Evolutionary conservation across 2,888 invertebrate genomes (phyloP).

Genomic region (Blastobasis adustella): DNA sequence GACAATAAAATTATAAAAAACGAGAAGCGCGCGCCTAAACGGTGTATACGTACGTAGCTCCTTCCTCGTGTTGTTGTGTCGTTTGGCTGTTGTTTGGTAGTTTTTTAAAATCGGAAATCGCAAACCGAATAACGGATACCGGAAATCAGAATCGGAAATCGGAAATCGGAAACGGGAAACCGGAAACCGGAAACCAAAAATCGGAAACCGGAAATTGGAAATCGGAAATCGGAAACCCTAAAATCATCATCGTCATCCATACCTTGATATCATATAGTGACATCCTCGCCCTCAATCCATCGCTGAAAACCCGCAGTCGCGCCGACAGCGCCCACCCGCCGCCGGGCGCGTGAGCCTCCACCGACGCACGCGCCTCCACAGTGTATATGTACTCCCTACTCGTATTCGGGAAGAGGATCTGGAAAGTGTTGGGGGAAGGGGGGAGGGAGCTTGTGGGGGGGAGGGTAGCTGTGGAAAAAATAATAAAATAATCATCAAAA

Average conservation of each 20-base stretch:
- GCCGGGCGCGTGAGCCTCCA: conserved; percentile 38
- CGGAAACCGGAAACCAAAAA: too few relatives aligned
- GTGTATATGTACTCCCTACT: conserved; percentile 42
- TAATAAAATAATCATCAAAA: too few relatives aligned
- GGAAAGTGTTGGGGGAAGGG: conserved; percentile 20
- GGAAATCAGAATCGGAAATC: too few relatives aligned
- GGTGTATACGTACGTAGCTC: too few relatives aligned
- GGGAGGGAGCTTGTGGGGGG: neutral
- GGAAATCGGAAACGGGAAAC: too few relatives aligned
- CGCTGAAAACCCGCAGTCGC: conserved; percentile 34
- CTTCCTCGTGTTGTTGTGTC: too few relatives aligned
- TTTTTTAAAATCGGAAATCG: too few relatives aligned
- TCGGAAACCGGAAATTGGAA: too few relatives aligned
- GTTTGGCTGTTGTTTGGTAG: too few relatives aligned
- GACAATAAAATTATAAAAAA: too few relatives aligned
- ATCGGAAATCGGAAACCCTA: neutral
- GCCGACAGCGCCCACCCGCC: conserved; percentile 51
- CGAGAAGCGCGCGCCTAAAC: too few relatives aligned
- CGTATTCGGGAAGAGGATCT: conserved; percentile 42
- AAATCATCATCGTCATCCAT: conserved; percentile 3
- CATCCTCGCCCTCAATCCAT: conserved; percentile 43
- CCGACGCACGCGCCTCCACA: conserved; percentile 46
- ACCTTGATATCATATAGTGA: conserved; percentile 46
- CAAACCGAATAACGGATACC: too few relatives aligned
- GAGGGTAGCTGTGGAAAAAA: conserved; percentile 28